Evolutionary conservation across 2,888 invertebrate species (phyloP), one percentile per base, ranked within the genome.

Genomic region (Gerris lacustris): DNA sequence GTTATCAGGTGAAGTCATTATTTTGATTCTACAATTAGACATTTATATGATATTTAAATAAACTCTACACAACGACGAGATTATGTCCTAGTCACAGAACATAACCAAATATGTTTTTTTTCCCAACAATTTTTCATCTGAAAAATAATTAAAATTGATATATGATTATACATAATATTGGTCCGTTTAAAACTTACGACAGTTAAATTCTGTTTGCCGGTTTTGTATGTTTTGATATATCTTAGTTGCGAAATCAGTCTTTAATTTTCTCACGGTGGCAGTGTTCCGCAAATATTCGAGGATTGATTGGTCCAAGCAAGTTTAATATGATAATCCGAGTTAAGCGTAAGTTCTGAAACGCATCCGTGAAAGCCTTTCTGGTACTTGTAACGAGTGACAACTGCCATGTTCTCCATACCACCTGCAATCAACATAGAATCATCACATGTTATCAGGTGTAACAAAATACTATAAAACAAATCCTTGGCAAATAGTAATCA

Each of bases 301-400:
- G 72, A 69, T 67, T 73, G 74, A 31, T 72, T 68, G 5, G 75
- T 72, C 76, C 75, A 75, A 31, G 77, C 75, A 67, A 85, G 79
- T 71, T 82, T 79, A 67, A 94, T 86, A 76, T 88, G 87, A 78
- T 88, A 88, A 80, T 92, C 91, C 15, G 90, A 88, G 75, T 90
- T 90, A 68, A 94, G 82, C 1, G 89, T 88, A 76, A 94, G 86
- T 81, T 92, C 90, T 66, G 91, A 89, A 77, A 94, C 87, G 81
- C 94, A 94, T 55, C 94, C 94, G 63, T 87, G 83, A 73, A 92
- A 86, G 45, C 93, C 93, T 73, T 85, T 85, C 69, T 84, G 83
- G 81, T 91, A 93, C 80, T 87, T 87, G 70, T 87, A 86, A 75
- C 86, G 84, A 5, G 89, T 88, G 78, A 86, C 87, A 78, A 86